Conservation (phyloP, 2,888 invertebrate genomes). For the Sminthurinus aureus region DNA sequence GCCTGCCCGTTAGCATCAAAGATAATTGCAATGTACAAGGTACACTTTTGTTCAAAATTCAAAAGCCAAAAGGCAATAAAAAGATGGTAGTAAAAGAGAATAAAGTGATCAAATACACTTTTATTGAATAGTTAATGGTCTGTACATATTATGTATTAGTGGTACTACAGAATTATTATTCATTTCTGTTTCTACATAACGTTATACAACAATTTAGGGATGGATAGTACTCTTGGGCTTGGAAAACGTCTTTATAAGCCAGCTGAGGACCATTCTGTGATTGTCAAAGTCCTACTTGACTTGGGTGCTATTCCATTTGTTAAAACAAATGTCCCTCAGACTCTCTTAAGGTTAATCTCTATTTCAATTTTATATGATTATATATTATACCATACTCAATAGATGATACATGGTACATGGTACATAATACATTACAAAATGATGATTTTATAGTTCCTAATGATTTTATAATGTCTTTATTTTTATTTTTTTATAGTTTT, state of each 20-base stretch:
- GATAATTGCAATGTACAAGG: constrained; percentile 61
- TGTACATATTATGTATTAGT: too few relatives aligned
- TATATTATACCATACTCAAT: neutral
- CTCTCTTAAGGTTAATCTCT: constrained; percentile 47
- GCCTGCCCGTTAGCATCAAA: constrained; percentile 62
- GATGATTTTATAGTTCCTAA: neutral
- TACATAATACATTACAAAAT: neutral
- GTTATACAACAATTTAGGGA: too few relatives aligned
- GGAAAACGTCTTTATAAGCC: constrained; percentile 61
- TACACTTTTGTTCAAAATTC: constrained; percentile 60
- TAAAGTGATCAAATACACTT: constrained; percentile 61
- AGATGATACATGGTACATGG: neutral
- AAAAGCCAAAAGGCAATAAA: neutral
- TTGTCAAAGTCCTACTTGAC: constrained; percentile 52
- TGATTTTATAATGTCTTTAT: neutral
- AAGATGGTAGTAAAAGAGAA: neutral
- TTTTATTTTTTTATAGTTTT: constrained; percentile 47
- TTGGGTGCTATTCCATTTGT: constrained; percentile 55
- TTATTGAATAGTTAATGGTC: constrained; percentile 58
- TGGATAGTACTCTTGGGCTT: constrained; percentile 62
- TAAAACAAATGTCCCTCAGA: constrained; percentile 64
- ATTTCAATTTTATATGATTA: neutral
- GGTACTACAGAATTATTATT: too few relatives aligned
- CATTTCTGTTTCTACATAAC: neutral
- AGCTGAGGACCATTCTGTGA: constrained; percentile 50